These are phyloP conservation scores for Perizoma flavofasciatum DNA, from an alignment of 2,888 invertebrate species.

Conservation along the genomic window DNA sequence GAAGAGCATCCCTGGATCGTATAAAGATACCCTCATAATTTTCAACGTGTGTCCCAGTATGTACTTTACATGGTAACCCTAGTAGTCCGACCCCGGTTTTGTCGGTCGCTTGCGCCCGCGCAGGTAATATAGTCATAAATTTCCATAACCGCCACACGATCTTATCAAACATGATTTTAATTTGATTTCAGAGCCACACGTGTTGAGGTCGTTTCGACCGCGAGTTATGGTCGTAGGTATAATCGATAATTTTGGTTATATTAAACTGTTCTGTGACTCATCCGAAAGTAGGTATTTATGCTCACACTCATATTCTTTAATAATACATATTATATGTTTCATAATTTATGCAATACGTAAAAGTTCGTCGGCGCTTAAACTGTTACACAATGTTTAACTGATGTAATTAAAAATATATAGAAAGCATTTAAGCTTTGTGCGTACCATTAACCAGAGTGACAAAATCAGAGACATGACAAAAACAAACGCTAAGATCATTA, in stretches of 20 bases:
- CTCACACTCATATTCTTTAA: neutral
- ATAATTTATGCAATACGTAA: too few species aligned
- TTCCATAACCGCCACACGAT: conserved; percentile 84
- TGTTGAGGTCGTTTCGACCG: conserved; percentile 71
- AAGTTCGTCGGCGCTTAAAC: too few species aligned
- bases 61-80: conserved; percentile 17
- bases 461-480: too few species aligned
- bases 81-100: conserved; percentile 73
- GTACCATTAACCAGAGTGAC: too few species aligned
- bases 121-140: conserved; percentile 85
- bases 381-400: too few species aligned
- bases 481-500: too few species aligned
- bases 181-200: conserved; percentile 83
- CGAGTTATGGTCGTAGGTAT: conserved; percentile 77
- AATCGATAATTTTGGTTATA: conserved; percentile 38
- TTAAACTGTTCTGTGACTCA: conserved; percentile 29
- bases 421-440: too few species aligned
- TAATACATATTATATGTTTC: too few species aligned
- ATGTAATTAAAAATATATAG: too few species aligned
- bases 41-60: conserved; percentile 32
- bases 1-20: too few species aligned
- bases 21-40: neutral
- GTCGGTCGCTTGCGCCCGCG: conserved; percentile 73
- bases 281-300: conserved; percentile 6
- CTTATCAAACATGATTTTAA: conserved; percentile 84